Conservation (phyloP, 2,113 vertebrate species). For the Willisornis vidua region DNA sequence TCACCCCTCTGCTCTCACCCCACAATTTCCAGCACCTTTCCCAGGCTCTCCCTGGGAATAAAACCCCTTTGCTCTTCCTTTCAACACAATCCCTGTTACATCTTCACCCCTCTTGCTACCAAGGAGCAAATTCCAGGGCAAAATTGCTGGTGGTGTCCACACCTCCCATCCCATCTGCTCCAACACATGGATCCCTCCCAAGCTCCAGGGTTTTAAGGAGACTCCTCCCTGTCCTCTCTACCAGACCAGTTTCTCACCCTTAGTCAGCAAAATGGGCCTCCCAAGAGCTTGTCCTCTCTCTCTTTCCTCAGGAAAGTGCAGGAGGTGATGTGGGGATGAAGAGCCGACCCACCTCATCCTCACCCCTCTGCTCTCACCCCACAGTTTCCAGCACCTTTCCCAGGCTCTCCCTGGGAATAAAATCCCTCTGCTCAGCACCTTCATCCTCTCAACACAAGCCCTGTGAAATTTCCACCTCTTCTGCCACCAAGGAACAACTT, state of each 20-base stretch:
- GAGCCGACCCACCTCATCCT: background rate
- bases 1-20: accelerated
- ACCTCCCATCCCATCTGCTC: background rate
- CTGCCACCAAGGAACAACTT: background rate
- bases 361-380: too few relatives aligned
- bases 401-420: background rate
- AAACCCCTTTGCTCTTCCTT: background rate
- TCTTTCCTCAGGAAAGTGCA: background rate
- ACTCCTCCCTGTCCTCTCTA: background rate
- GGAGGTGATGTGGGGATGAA: background rate
- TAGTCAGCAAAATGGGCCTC: background rate
- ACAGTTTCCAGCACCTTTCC: too few relatives aligned
- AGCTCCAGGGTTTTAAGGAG: background rate
- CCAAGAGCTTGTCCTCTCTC: background rate
- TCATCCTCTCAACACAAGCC: background rate
- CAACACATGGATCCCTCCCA: background rate
- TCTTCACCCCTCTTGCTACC: background rate
- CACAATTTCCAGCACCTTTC: background rate
- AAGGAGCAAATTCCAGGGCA: background rate
- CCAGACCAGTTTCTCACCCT: background rate
- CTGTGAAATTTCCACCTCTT: background rate
- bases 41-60: accelerated
- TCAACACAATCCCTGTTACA: background rate
- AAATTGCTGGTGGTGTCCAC: background rate
- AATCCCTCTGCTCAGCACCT: background rate